Percentiles rank a stretch among this genome's conserved stretches.
Conservation (phyloP, 2,113 vertebrate genomes). For the Carassius carassius region DNA sequence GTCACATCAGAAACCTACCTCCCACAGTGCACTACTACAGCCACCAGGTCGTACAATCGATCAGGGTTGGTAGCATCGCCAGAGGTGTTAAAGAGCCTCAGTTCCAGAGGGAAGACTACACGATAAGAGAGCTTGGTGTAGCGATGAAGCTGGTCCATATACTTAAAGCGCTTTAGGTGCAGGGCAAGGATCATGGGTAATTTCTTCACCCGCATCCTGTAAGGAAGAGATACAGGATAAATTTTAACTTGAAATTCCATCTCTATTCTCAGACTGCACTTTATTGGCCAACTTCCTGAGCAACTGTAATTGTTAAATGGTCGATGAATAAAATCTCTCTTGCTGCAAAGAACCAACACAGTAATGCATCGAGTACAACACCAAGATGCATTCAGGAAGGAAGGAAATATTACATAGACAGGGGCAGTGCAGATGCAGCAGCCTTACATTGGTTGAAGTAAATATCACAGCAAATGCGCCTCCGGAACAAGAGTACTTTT, state of each 20-base stretch:
- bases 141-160: conserved; percentile 94
- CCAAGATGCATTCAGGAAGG: neutral
- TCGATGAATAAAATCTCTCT: neutral
- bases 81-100: conserved; percentile 92
- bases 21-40: conserved; percentile 91
- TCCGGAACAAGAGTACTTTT: neutral
- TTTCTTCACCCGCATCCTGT: conserved; percentile 91
- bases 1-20: conserved; percentile 70
- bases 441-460: neutral
- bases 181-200: conserved; percentile 91
- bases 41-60: conserved; percentile 91
- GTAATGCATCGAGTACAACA: neutral
- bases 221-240: neutral
- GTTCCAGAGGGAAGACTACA: conserved; percentile 91
- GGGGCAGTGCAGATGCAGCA: neutral
- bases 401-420: neutral
- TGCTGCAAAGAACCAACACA: neutral
- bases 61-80: conserved; percentile 92
- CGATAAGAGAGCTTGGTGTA: conserved; percentile 94
- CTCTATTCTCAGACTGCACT: neutral
- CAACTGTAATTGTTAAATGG: neutral
- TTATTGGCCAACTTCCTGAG: neutral
- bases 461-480: neutral
- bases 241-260: neutral
- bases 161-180: conserved; percentile 92